Evolutionary conservation across 1,140 invertebrate genomes (phyloP).

Genomic region (Goniozus legneri): DNA sequence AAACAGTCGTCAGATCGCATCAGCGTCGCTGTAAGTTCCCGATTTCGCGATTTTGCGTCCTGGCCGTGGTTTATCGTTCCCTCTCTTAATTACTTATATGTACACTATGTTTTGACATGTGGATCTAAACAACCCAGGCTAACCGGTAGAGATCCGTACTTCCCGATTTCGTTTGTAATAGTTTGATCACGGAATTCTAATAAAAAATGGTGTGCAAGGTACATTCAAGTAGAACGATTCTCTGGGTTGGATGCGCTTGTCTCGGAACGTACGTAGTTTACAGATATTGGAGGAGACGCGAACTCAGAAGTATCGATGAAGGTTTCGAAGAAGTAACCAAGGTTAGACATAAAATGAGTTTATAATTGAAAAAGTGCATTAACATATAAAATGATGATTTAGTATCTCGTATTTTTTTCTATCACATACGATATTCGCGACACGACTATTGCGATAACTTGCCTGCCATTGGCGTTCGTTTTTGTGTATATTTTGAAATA

Average conservation of each 20-base stretch:
- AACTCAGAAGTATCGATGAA: slow-evolving; percentile 48
- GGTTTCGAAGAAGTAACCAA: slow-evolving; percentile 52
- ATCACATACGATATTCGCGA: too few species aligned
- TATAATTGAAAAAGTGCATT: not conserved
- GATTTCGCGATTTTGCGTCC: too few species aligned
- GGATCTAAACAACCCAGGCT: not conserved
- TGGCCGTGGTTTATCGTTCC: too few species aligned
- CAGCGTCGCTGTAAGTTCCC: too few species aligned
- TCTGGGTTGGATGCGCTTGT: slow-evolving; percentile 41
- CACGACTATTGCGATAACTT: too few species aligned
- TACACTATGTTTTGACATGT: not conserved
- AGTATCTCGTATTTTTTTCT: too few species aligned
- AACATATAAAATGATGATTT: slow-evolving; percentile 14
- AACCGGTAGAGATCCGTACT: not conserved
- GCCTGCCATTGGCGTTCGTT: too few species aligned
- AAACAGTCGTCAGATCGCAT: too few species aligned
- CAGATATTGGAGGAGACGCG: slow-evolving; percentile 47
- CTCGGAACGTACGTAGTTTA: slow-evolving; percentile 49
- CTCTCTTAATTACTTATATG: not conserved
- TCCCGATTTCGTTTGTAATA: too few species aligned
- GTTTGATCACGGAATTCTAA: too few species aligned
- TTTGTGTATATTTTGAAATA: too few species aligned
- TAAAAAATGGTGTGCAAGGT: too few species aligned
- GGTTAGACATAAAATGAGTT: slow-evolving; percentile 29
- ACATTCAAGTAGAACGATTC: slow-evolving; percentile 23